Conservation (phyloP, 2,797 vertebrate genomes). For the Amblyraja radiata region DNA sequence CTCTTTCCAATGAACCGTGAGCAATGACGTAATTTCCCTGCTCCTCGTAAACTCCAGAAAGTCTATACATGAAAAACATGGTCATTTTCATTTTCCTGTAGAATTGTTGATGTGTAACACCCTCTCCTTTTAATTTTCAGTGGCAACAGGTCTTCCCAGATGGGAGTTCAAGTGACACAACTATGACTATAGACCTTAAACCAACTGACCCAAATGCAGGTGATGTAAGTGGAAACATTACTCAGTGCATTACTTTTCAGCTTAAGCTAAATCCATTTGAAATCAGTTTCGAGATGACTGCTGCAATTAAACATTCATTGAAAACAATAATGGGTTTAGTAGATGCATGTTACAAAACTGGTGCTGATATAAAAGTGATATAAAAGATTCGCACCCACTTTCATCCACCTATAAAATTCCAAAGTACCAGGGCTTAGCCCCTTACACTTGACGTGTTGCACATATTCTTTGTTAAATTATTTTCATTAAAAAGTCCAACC, state of each 20-base stretch:
- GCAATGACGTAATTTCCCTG: not conserved
- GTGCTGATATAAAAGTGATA: not conserved
- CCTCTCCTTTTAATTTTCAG: slow-evolving; percentile 45
- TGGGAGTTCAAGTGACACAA: slow-evolving; percentile 55
- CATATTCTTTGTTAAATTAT: not conserved
- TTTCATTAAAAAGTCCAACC: not conserved
- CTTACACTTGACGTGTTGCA: not conserved
- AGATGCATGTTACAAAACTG: not conserved
- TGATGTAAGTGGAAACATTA: slow-evolving; percentile 42
- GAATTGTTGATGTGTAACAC: not conserved
- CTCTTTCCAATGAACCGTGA: not conserved
- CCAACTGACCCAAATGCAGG: slow-evolving; percentile 42
- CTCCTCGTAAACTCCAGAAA: not conserved
- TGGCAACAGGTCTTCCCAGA: slow-evolving; percentile 60
- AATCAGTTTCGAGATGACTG: not conserved
- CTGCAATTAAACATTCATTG: not conserved
- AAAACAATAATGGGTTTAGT: not conserved
- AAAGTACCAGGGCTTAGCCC: too few species aligned
- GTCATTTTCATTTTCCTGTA: not conserved
- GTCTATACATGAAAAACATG: not conserved
- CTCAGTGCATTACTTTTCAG: slow-evolving; percentile 12
- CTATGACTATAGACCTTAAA: slow-evolving; percentile 49
- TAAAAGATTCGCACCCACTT: too few species aligned
- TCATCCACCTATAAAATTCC: not conserved
- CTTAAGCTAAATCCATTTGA: not conserved